Evolutionary conservation across 1,140 invertebrate genomes (phyloP), one percentile per base, ranked within the genome.

Genomic region (Drosophila quadrilineata): DNA sequence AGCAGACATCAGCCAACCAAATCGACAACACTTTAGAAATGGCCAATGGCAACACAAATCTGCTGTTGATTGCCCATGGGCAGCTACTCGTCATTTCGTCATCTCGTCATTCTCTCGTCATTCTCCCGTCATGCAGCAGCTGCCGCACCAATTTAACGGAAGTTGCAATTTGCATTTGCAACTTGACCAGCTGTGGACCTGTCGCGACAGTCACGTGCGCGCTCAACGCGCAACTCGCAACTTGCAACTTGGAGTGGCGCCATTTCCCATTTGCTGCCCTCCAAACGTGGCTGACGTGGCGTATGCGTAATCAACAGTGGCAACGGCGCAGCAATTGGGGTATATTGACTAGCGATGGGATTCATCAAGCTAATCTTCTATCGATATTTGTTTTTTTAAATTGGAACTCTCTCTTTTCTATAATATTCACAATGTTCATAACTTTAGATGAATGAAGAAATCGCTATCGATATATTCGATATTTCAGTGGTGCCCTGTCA

Each of bases 151-250:
- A 82, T 82, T 82, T 82, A 82, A 82, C 76, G 76, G 72, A 82
- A 84, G 76, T 82, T 84, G 68, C 76, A 84, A 76, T 82, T 82
- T 82, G 77, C 76, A 82, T 82, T 82, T 82, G 41, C 77, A 84
- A 76, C 76, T 82, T 80, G 76, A 82, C 72, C 77, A 69, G 70
- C 49, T 10, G 35, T 41, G 48, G 35, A 35, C 33, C 36, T 45
- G 62, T 57, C 60, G 45, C 46, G 63, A 60, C 56, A 46, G 63
- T 49, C 36, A 35, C 22, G 38, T 71, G 26, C 54, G 28, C 16
- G 2, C 6, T 46, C 9, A 8, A 9, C 29, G n/a, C 49, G 38
- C 10, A 26, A 12, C 22, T 35, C 38, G 9, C n/a, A 17, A 6
- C 14, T 21, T 26, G 6, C 6, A 19, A 2, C 22, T 22, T 6